Percentiles rank a stretch among this genome's conserved stretches.
Evolutionary conservation across 2,888 invertebrate genomes (phyloP).

Genomic region (Brachynemurus nebulosus): DNA sequence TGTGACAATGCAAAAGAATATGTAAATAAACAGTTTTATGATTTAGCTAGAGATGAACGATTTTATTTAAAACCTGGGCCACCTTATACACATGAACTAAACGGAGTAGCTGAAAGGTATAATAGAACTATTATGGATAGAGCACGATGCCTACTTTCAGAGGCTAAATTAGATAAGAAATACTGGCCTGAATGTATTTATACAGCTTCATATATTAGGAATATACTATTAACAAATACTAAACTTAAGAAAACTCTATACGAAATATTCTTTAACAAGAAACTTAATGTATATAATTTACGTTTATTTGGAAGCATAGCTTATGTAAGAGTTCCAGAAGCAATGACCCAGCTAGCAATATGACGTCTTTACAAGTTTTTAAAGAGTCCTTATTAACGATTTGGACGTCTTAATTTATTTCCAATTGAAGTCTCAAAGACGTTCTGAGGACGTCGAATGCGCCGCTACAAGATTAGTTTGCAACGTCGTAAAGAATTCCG

Average conservation of each 20-base stretch:
- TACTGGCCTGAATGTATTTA: conserved; percentile 7
- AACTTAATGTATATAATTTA: conserved; percentile 6
- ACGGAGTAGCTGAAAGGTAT: conserved; percentile 10
- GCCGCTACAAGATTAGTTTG: no score
- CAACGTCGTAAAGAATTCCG: no score
- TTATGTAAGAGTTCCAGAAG: conserved; percentile 8
- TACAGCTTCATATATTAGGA: conserved; percentile 14
- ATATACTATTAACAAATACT: conserved; percentile 8
- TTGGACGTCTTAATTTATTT: no score
- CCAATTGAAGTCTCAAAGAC: no score
- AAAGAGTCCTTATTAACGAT: no score
- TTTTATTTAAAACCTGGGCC: conserved; percentile 11
- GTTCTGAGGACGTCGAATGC: no score
- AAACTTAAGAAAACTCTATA: conserved; percentile 6
- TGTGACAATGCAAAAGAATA: conserved; percentile 18
- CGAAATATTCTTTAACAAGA: conserved; percentile 8
- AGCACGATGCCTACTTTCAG: conserved; percentile 10
- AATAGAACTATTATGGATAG: conserved; percentile 14
- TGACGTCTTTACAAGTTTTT: no score
- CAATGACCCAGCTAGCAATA: no score
- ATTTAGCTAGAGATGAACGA: conserved; percentile 13
- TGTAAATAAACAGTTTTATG: conserved; percentile 9
- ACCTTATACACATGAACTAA: conserved; percentile 11
- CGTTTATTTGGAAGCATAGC: conserved; percentile 5
- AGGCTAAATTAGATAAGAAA: conserved; percentile 5